Base-by-base conservation (phyloP, 1,140 invertebrate species). In the Belonocnema kinseyi region DNA sequence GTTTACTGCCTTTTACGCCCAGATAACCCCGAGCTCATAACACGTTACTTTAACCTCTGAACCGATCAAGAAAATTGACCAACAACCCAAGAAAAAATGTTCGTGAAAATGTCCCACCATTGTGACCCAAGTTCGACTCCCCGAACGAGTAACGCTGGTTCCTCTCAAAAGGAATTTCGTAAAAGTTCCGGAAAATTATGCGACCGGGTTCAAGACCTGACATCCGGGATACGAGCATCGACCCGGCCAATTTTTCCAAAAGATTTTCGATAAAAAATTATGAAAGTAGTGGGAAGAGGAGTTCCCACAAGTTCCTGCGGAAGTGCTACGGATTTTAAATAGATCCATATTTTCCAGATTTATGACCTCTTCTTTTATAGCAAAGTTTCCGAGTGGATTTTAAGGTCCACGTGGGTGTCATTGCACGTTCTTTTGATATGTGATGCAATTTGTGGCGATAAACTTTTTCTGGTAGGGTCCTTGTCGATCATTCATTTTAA, bases 81-180 rank as follows among this genome's bases (percentile, higher is more conserved):
- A 40, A 5, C 1, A 8, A 12, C 12, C 13, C 5, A 5, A 16
- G 26, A 16, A 66, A 66, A 66, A 66, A 40, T 26, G 61, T 33
- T 66, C 13, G 3, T n/a, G 40, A 66, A 66, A 66, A 40, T 40
- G 61, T 66, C 61, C 61, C 61, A 66, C 61, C 61, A 66, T 66
- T 66, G 40, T 16, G 26, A 66, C 26, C 21, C 61, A 66, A 40
- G 61, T 66, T 66, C 26, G 61, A 40, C 61, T 66, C 61, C 14
- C 7, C 61, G 33, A 66, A 66, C 33, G 40, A 66, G 12, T 56
- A n/a, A 33, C 40, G 26, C 26, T 33, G 61, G 61, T 66, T 66
- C 33, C 61, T 66, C 33, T 12, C 16, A n/a, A n/a, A 66, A 66
- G 61, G 61, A 66, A 66, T 66, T 66, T 66, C 14, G 14, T 46